Base-by-base conservation (phyloP, 2,113 vertebrate species). In the Emydocephalus ijimae region DNA sequence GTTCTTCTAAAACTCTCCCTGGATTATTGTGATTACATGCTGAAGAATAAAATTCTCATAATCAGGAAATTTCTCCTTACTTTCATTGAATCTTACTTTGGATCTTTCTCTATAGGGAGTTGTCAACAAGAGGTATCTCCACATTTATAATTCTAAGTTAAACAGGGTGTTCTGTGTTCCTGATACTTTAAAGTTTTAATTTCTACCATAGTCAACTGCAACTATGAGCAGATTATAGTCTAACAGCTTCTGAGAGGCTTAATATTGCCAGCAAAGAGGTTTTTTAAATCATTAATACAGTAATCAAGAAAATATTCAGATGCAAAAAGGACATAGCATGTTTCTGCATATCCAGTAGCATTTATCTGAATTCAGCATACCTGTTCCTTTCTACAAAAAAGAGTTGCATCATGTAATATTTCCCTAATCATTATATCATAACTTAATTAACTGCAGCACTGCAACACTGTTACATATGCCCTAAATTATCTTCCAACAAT, bases 401-500 rank as follows among this genome's bases (percentile, higher is more conserved):
- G 57, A 92, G 15, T 5, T 89, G 64, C 14, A 81, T 69, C 14
- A 74, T 29, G 0, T 0, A 69, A 5, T 7, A 0, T 74, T 26
- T 11, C 4, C 39, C 52, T 43, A 48, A 89, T 21, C 48, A 81
- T 69, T 85, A 89, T 34, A 0, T 89, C 59, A 85, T 26, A 85
- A 26, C 91, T 0, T 85, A 18, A 23, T 50, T 21, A 88, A 48
- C 5, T 81, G 0, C 88, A 39, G 91, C 92, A 91, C 8, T 0
- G 0, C 85, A 39, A 90, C 92, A 90, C 8, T 0, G 0, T 59
- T 0, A 1, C 45, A 18, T 91, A 52, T 91, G 94, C 91, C 93
- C 89, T 90, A 0, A 9, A 94, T 92, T 90, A 85, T 90, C 93
- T 96, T 95, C 96, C 96, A 95, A 95, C 95, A 97, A 89, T 94